A percentile compares a stretch with the other conserved stretches of the same genome.
Conservation (phyloP, 1,140 invertebrate genomes). For the Drosophila orosa region DNA sequence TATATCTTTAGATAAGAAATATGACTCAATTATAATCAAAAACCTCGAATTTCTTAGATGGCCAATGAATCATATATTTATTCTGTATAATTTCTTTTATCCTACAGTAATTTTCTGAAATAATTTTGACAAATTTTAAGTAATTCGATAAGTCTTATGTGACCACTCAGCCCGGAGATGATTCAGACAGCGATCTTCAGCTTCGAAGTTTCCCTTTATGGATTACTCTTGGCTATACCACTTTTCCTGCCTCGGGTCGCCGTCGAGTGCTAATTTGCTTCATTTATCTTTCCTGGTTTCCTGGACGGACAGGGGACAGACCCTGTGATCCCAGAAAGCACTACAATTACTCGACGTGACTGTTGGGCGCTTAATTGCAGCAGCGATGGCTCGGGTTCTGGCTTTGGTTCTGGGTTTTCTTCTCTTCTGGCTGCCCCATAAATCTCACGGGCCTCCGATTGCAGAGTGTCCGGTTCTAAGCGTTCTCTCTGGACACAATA, state of each 20-base stretch:
- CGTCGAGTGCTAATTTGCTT: slow-evolving; percentile 61
- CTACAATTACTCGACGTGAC: slow-evolving; percentile 51
- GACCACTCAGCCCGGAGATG: background rate
- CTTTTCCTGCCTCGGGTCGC: slow-evolving; percentile 9
- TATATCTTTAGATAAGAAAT: background rate
- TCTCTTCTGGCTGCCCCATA: slow-evolving; percentile 44
- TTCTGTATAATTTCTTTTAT: background rate
- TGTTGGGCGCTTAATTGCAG: slow-evolving; percentile 59
- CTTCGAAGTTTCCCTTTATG: background rate
- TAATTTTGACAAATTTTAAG: background rate
- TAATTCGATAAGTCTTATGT: background rate
- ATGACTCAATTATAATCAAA: background rate
- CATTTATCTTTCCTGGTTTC: slow-evolving; percentile 66
- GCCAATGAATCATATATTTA: background rate
- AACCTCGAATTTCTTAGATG: background rate
- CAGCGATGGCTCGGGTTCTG: slow-evolving; percentile 31
- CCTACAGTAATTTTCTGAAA: background rate
- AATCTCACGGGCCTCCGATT: slow-evolving; percentile 77
- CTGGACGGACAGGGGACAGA: slow-evolving; percentile 8
- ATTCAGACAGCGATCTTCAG: background rate
- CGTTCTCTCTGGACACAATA: slow-evolving; percentile 30
- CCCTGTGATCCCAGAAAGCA: slow-evolving; percentile 3
- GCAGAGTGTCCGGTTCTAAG: slow-evolving; percentile 61
- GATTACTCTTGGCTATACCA: background rate
- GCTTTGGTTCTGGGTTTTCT: slow-evolving; percentile 4